phyloP scores from a whole-genome alignment of 1,140 invertebrate genomes.

The Samia ricini region DNA sequence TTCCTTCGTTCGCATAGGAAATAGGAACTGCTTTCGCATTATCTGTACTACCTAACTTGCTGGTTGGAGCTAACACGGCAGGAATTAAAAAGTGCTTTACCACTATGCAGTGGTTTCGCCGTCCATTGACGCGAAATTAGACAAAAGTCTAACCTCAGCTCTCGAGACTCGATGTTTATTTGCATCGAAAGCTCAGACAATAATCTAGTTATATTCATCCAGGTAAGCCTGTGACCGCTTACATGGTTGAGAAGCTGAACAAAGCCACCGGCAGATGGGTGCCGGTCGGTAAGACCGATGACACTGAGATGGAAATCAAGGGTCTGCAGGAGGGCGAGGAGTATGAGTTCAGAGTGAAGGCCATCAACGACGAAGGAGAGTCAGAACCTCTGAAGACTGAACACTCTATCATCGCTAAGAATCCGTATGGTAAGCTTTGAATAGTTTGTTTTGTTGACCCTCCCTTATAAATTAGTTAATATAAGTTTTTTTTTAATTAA shows the following conservation, averaged over 20 bases:
- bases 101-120: too few species aligned
- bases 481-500: too few species aligned
- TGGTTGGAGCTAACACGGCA: too few species aligned
- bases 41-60: too few species aligned
- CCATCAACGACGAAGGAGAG: slow-evolving; percentile 98
- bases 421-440: slow-evolving; percentile 89
- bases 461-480: too few species aligned
- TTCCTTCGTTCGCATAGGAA: too few species aligned
- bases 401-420: slow-evolving; percentile 91
- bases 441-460: background rate
- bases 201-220: background rate
- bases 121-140: too few species aligned
- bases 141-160: too few species aligned
- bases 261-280: slow-evolving; percentile 95
- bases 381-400: slow-evolving; percentile 96
- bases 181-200: background rate
- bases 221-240: slow-evolving; percentile 93
- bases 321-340: slow-evolving; percentile 95
- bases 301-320: slow-evolving; percentile 94
- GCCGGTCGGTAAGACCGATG: slow-evolving; percentile 91
- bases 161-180: too few species aligned
- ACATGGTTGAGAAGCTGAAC: slow-evolving; percentile 98
- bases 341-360: slow-evolving; percentile 97
- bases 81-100: too few species aligned
- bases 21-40: too few species aligned